Conservation (phyloP, 2,888 invertebrate species). For the Eristalis pertinax region DNA sequence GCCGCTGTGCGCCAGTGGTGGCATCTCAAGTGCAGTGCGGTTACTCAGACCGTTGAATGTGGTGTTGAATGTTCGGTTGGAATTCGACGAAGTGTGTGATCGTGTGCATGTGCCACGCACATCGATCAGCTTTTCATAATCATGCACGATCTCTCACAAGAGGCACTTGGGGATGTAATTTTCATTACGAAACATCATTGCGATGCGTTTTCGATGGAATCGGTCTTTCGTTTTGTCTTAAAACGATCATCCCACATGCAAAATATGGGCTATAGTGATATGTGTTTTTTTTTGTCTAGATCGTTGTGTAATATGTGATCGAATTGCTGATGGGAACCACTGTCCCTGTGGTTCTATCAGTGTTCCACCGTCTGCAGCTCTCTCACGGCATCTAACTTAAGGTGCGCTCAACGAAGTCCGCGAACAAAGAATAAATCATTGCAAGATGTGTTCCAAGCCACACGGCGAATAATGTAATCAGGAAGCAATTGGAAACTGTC, state of each 20-base stretch:
- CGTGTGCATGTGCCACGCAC: conserved; percentile 17
- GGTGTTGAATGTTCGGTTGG: neutral
- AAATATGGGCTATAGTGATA: neutral
- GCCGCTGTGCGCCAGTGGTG: neutral
- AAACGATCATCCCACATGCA: neutral
- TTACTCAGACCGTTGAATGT: neutral
- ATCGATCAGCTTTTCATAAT: conserved; percentile 11
- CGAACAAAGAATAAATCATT: neutral
- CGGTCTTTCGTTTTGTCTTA: neutral
- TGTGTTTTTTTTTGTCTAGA: neutral
- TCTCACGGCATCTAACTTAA: neutral
- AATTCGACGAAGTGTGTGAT: neutral
- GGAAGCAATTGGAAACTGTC: neutral
- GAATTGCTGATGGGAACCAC: neutral
- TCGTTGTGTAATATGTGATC: neutral
- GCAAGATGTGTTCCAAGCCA: neutral
- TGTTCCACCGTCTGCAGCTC: neutral
- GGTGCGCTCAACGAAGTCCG: neutral
- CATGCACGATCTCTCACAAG: neutral
- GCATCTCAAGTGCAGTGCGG: conserved; percentile 14
- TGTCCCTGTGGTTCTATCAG: neutral
- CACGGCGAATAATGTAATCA: neutral
- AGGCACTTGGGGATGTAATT: conserved; percentile 7
- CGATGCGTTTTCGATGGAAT: conserved; percentile 11
- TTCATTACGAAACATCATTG: neutral